Percentiles rank a stretch among this genome's conserved stretches.
Conservation (phyloP, 2,113 vertebrate genomes). For the Nymphicus hollandicus region DNA sequence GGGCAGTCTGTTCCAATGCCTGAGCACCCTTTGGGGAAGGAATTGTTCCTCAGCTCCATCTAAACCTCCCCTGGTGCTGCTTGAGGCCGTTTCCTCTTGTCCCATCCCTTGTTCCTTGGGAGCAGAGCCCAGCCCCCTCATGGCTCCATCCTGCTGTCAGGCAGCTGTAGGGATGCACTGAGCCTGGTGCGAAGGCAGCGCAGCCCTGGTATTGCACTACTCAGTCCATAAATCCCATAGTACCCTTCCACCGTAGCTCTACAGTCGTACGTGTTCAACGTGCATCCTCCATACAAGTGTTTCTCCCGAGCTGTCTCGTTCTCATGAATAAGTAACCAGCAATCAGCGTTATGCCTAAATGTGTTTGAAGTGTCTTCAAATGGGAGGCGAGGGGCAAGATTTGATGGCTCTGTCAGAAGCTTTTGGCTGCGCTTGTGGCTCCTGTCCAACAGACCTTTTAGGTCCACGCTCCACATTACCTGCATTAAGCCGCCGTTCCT, state of each 20-base stretch:
- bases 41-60: not conserved
- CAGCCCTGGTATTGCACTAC: rapidly evolving
- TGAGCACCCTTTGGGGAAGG: not conserved
- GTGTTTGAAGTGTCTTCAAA: not conserved
- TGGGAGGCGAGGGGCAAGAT: not conserved
- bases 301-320: not conserved
- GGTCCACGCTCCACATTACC: rapidly evolving
- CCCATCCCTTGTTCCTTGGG: not conserved
- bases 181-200: rapidly evolving
- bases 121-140: not conserved
- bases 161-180: not conserved
- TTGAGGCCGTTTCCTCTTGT: not conserved
- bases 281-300: rapidly evolving
- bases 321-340: not conserved
- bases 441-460: not conserved
- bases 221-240: rapidly evolving
- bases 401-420: not conserved
- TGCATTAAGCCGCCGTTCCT: not conserved
- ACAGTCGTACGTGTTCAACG: rapidly evolving
- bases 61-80: not conserved
- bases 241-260: rapidly evolving
- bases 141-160: not conserved
- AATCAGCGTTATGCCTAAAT: rapidly evolving
- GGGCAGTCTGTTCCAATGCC: not conserved
- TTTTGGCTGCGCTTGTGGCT: not conserved